Conservation (phyloP, 2,888 invertebrate species). For the Synanthedon formicaeformis region DNA sequence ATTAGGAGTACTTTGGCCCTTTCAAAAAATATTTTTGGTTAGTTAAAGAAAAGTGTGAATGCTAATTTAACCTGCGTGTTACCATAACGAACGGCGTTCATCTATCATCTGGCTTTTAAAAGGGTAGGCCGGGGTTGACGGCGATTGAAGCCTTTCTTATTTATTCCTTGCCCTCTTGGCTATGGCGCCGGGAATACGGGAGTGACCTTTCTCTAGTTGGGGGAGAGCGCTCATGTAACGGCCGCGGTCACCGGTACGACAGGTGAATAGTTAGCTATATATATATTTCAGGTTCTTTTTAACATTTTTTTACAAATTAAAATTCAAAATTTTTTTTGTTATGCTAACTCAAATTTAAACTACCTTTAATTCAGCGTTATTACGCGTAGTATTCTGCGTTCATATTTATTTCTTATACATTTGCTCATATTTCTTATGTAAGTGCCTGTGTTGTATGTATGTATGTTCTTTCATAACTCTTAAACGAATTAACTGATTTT, state of each 20-base stretch:
- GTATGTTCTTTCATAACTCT: too few species aligned
- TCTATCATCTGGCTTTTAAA: slow-evolving; percentile 61
- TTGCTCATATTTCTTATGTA: too few species aligned
- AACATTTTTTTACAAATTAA: too few species aligned
- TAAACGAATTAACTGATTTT: too few species aligned
- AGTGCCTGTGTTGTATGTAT: too few species aligned
- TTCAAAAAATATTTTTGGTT: too few species aligned
- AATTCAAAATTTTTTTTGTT: too few species aligned
- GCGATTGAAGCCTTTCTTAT: slow-evolving; percentile 58
- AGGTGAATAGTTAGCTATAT: slow-evolving; percentile 1
- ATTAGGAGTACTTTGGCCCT: too few species aligned
- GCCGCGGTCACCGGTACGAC: slow-evolving; percentile 54
- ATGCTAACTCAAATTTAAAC: too few species aligned
- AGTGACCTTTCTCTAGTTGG: slow-evolving; percentile 34
- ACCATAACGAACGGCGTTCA: slow-evolving; percentile 38
- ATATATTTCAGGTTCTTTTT: neutral
- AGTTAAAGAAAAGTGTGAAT: slow-evolving; percentile 8
- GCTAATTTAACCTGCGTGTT: slow-evolving; percentile 27
- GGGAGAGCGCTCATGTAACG: slow-evolving; percentile 26
- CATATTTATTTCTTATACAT: too few species aligned
- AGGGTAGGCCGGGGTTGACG: slow-evolving; percentile 56
- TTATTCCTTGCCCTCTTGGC: slow-evolving; percentile 45
- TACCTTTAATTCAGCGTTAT: too few species aligned
- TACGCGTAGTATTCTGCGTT: too few species aligned
- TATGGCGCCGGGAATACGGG: slow-evolving; percentile 37